Evolutionary conservation across 2,797 vertebrate genomes (phyloP), one percentile per base, ranked within the genome.

Genomic region (Aldrovandia affinis): DNA sequence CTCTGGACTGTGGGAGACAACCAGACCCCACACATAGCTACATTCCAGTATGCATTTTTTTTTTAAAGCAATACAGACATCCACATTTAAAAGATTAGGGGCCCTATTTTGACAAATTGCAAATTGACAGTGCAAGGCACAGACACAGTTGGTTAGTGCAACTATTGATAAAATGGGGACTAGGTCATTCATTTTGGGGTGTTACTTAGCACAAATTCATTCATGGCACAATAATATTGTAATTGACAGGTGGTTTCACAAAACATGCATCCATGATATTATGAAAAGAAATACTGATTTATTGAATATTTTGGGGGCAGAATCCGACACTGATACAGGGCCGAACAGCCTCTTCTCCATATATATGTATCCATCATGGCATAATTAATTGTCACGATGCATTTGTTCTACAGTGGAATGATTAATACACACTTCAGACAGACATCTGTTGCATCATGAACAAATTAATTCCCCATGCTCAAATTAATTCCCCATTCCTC

Each of bases 11-110:
- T 82, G 92, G 93, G 91, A 94, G 92, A 94, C 89, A 92, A 89
- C 89, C 89, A 91, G 94, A 96, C 95, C 94, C 93, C 95, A 95
- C 68, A 39, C 68, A 39, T 20, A 33, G 30, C 33, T 70, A 39
- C 33, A 70, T 70, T 70, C 33, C 68, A 28, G 15, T 30, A 2
- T 14, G 7, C 7, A 18, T 36, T 2, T 12, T 68, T 33, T 90
- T 90, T 91, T 94, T 94, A 93, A 92, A 94, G 94, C 91, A 93
- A 93, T 92, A 93, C 94, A 95, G 93, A 95, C 95, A 94, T 95
- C 93, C 93, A 94, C 18, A 91, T 92, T 94, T 95, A 94, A 95
- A 85, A 92, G 82, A 82, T 93, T 95, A 68, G 12, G 1, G 63
- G 30, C 12, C 30, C 63, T 68, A 68, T 68, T 30, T 33, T 33